A percentile compares a stretch with the other conserved stretches of the same genome.
phyloP scores from a whole-genome alignment of 2,113 vertebrate species.

The Ceyx cyanopectus region DNA sequence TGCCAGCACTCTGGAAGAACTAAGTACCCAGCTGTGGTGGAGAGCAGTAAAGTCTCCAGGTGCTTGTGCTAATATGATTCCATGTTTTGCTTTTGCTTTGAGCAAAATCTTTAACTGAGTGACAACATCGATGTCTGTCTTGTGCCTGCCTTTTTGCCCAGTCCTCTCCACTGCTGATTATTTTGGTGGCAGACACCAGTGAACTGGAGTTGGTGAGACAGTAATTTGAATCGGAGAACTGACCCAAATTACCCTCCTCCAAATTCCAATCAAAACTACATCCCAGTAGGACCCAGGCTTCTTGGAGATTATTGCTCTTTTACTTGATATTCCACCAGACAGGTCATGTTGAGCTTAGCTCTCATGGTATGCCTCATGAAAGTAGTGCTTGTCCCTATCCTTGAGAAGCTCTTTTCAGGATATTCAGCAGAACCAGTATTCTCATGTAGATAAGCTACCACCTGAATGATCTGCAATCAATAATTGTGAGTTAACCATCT shows the following conservation, averaged over 20 bases:
- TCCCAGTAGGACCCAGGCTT: neutral
- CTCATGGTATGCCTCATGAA: neutral
- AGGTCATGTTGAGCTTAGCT: neutral
- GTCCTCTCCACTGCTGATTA: neutral
- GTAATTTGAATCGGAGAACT: neutral
- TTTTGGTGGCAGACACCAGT: neutral
- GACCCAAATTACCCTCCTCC: neutral
- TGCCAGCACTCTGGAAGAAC: slow-evolving; percentile 46
- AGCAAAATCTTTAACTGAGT: neutral
- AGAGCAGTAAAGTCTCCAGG: slow-evolving; percentile 38
- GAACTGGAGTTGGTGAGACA: neutral
- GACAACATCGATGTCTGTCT: neutral
- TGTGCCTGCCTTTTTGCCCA: neutral
- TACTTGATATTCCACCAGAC: neutral
- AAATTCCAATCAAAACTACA: neutral
- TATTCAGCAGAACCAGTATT: neutral
- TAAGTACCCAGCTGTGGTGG: slow-evolving; percentile 30
- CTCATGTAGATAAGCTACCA: neutral
- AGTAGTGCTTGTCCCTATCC: neutral
- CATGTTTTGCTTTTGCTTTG: slow-evolving; percentile 23
- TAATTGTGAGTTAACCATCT: neutral
- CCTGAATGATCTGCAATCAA: neutral
- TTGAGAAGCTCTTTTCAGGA: neutral
- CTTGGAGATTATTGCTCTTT: neutral
- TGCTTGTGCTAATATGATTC: slow-evolving; percentile 28